Conservation (phyloP, 2,888 invertebrate species). For the Plemyria rubiginata region DNA sequence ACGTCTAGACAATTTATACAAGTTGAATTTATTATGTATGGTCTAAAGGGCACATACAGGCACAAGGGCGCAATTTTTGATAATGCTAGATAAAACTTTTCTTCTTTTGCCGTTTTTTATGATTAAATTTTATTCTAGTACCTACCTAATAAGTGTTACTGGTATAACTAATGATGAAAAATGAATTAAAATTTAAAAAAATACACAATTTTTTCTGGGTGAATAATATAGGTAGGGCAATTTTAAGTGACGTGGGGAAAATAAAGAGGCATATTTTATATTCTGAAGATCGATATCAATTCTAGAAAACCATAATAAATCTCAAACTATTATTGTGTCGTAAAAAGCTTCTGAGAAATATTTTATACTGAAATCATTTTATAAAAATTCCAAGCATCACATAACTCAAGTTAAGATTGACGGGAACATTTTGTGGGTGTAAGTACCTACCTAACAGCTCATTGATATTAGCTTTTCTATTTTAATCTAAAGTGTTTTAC, state of each 20-base stretch:
- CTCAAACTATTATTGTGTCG: slow-evolving; percentile 16
- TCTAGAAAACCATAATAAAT: slow-evolving; percentile 23
- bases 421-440: slow-evolving; percentile 46
- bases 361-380: slow-evolving; percentile 20
- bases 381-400: slow-evolving; percentile 11
- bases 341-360: slow-evolving; percentile 11
- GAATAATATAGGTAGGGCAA: too few species aligned
- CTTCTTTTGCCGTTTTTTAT: too few species aligned
- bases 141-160: too few species aligned
- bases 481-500: slow-evolving; percentile 80
- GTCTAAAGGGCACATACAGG: too few species aligned
- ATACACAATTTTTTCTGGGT: not conserved
- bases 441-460: slow-evolving; percentile 42
- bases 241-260: not conserved
- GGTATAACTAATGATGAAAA: too few species aligned
- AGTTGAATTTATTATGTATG: not conserved
- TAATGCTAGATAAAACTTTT: too few species aligned
- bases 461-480: slow-evolving; percentile 66
- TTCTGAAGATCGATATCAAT: slow-evolving; percentile 13
- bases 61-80: too few species aligned
- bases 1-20: not conserved
- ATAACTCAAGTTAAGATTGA: slow-evolving; percentile 29
- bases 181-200: not conserved
- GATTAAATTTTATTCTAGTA: not conserved
- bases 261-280: slow-evolving; percentile 1